These are phyloP conservation scores for Dicerorhinus sumatrensis DNA, from an alignment of 2,113 vertebrate species.

Conservation along the genomic window DNA sequence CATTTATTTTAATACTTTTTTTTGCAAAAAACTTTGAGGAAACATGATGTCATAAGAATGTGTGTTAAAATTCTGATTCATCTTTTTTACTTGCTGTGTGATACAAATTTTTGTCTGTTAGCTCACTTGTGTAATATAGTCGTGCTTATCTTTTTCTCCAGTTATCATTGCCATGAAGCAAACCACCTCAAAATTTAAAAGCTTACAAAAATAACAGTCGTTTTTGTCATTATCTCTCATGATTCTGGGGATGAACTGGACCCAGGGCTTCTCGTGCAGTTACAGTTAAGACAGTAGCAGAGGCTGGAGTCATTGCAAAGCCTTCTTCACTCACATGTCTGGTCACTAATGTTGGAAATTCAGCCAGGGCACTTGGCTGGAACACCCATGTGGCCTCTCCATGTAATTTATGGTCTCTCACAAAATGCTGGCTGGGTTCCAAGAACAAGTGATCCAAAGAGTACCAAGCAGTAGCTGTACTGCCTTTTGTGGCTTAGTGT, in stretches of 20 bases:
- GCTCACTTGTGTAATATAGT: neutral
- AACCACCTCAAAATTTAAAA: neutral
- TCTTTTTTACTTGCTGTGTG: conserved; percentile 1
- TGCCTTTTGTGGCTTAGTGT: neutral
- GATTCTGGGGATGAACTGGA: neutral
- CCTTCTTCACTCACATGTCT: neutral
- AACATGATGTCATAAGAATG: neutral
- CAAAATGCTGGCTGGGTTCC: neutral
- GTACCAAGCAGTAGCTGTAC: neutral
- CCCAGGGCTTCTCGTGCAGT: neutral
- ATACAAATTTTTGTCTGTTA: neutral
- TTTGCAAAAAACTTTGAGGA: neutral
- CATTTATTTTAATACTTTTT: neutral
- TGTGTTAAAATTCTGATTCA: neutral
- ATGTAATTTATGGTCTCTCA: neutral
- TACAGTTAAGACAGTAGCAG: neutral
- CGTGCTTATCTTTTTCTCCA: neutral
- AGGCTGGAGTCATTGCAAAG: neutral
- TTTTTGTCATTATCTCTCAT: neutral
- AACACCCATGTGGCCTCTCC: too few species aligned
- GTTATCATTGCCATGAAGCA: neutral
- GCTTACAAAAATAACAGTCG: neutral
- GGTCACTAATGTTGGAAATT: neutral
- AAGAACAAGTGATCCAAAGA: neutral
- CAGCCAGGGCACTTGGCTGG: neutral